Conservation (phyloP, 2,888 invertebrate species). For the Mesorhabditis spiculigera region DNA sequence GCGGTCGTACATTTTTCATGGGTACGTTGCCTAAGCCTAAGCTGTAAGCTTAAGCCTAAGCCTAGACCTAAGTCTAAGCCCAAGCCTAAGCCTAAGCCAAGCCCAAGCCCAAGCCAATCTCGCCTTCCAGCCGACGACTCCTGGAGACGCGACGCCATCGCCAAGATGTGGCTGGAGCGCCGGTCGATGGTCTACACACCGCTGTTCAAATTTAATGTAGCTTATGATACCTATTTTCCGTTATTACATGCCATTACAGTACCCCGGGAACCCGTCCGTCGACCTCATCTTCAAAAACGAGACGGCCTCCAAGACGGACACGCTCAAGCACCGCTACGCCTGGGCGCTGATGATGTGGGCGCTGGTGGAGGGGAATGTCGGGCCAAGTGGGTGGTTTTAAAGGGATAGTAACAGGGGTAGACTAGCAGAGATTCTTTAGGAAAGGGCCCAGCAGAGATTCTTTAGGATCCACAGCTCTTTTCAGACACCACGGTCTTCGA, state of each 20-base stretch:
- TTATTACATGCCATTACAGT: constrained; percentile 9
- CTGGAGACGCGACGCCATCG: constrained; percentile 26
- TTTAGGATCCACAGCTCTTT: background rate
- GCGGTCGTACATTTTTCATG: background rate
- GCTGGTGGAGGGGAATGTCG: constrained; percentile 28
- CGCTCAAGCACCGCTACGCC: constrained; percentile 35
- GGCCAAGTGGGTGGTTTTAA: constrained; percentile 12
- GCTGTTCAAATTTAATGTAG: constrained; percentile 12
- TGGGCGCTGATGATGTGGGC: constrained; percentile 40
- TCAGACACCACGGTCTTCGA: constrained; percentile 39
- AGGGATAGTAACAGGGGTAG: too few species aligned
- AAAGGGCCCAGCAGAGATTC: too few species aligned
- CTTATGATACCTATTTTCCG: background rate
- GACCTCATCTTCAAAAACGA: constrained; percentile 36
- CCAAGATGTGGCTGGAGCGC: constrained; percentile 30
- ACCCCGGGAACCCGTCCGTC: constrained; percentile 15
- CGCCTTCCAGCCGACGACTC: constrained; percentile 21
- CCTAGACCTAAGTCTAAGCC: background rate
- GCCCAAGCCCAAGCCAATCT: background rate
- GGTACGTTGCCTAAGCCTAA: background rate
- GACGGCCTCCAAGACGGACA: constrained; percentile 22
- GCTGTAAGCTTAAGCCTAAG: background rate
- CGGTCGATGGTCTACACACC: constrained; percentile 25
- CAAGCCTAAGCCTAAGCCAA: background rate
- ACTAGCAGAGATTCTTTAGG: too few species aligned